phyloP scores from a whole-genome alignment of 2,888 invertebrate species.

The Oscheius sp. region DNA sequence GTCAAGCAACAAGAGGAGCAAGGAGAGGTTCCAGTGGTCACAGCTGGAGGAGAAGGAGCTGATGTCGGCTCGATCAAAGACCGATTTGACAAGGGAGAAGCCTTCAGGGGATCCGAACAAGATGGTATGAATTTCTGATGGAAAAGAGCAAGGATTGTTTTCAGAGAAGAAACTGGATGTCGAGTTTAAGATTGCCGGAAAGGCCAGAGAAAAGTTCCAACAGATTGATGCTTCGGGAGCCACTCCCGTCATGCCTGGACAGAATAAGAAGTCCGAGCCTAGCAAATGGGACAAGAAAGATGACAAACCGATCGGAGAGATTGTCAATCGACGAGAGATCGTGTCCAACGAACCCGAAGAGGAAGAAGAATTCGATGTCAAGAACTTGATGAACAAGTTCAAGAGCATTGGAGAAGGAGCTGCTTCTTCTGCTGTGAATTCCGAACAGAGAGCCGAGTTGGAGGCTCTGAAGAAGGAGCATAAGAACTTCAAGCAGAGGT shows the following conservation, averaged over 20 bases:
- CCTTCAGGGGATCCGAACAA: conserved; percentile 42
- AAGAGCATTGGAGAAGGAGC: conserved; percentile 68
- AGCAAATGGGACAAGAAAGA: conserved; percentile 71
- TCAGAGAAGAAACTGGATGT: conserved; percentile 59
- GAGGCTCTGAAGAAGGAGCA: conserved; percentile 58
- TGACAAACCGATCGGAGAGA: conserved; percentile 64
- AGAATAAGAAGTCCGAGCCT: conserved; percentile 52
- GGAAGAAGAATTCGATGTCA: conserved; percentile 71
- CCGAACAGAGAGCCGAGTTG: conserved; percentile 54
- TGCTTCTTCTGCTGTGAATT: conserved; percentile 23
- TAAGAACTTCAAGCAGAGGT: conserved; percentile 70
- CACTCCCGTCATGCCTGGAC: conserved; percentile 48
- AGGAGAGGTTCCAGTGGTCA: conserved; percentile 27
- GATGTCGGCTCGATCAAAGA: conserved; percentile 64
- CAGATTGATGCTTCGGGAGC: conserved; percentile 83
- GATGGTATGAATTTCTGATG: conserved; percentile 18
- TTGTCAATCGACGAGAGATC: conserved; percentile 65
- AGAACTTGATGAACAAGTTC: conserved; percentile 73
- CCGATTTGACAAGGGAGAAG: conserved; percentile 58
- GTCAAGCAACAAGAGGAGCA: conserved; percentile 40
- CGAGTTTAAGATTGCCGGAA: conserved; percentile 79
- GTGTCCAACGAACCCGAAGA: conserved; percentile 46
- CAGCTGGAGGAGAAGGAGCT: conserved; percentile 37
- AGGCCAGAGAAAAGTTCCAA: conserved; percentile 89
- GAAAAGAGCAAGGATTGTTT: background rate